Percentiles rank a stretch among this genome's conserved stretches.
phyloP scores from a whole-genome alignment of 2,113 vertebrate genomes.

The Neodontobutis hainanensis region DNA sequence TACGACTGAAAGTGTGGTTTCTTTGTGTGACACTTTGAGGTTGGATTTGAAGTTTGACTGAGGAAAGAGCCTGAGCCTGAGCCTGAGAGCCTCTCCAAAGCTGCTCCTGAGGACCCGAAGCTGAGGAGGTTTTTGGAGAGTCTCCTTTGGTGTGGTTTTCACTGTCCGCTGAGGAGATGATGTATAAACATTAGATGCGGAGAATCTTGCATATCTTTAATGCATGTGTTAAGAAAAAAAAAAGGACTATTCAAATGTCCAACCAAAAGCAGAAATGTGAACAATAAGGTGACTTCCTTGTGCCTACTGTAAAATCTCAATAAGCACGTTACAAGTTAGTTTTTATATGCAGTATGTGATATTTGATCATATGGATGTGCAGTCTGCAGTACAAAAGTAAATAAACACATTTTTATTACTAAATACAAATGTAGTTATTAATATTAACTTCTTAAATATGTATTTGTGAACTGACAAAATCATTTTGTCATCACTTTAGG shows the following conservation, averaged over 20 bases:
- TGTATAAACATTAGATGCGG: conserved; percentile 6
- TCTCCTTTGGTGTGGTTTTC: conserved; percentile 92
- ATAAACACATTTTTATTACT: too few relatives aligned
- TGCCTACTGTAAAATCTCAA: too few relatives aligned
- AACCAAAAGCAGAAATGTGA: not conserved
- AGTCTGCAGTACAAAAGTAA: too few relatives aligned
- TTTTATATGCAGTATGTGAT: too few relatives aligned
- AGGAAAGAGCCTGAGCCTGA: conserved; percentile 63
- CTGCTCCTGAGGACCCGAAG: conserved; percentile 83
- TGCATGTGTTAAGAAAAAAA: conserved; percentile 17
- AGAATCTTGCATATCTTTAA: not conserved
- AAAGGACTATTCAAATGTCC: not conserved
- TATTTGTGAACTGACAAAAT: not conserved
- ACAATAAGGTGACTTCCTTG: too few relatives aligned
- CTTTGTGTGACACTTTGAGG: conserved; percentile 80
- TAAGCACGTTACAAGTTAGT: too few relatives aligned
- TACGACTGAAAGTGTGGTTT: conserved; percentile 91
- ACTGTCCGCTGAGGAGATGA: conserved; percentile 87
- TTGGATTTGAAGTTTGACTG: conserved; percentile 74
- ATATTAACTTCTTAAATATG: not conserved
- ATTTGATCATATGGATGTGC: too few relatives aligned
- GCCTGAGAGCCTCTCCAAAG: conserved; percentile 85
- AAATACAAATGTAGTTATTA: too few relatives aligned
- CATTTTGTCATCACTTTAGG: not conserved
- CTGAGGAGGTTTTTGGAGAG: conserved; percentile 83